Evolutionary conservation across 2,113 vertebrate species (phyloP).

Genomic region (Tychaedon coryphoeus): DNA sequence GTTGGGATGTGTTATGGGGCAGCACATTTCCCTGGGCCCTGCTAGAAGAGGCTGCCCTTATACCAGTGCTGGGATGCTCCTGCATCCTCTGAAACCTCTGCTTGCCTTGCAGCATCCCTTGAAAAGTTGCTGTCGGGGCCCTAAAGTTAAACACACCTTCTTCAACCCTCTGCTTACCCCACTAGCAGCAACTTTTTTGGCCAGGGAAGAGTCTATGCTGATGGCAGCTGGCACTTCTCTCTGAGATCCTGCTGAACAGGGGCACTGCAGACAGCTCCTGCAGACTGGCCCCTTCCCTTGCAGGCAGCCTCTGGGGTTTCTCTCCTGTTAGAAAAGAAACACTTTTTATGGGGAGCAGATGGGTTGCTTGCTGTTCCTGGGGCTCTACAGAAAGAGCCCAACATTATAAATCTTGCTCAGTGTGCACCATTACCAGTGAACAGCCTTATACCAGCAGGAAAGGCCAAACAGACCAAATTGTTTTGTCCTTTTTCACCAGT

Average conservation of each 20-base stretch:
- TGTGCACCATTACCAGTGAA: background rate
- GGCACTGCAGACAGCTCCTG: background rate
- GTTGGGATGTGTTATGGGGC: background rate
- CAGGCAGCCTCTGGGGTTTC: background rate
- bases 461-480: background rate
- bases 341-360: background rate
- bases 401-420: background rate
- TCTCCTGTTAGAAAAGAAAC: background rate
- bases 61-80: background rate
- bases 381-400: background rate
- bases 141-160: background rate
- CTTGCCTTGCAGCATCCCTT: background rate
- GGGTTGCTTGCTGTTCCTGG: background rate
- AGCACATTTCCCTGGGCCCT: background rate
- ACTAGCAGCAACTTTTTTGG: background rate
- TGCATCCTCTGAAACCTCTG: background rate
- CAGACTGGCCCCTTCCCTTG: background rate
- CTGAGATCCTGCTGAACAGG: background rate
- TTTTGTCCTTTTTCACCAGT: background rate
- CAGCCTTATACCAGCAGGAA: background rate
- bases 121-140: background rate
- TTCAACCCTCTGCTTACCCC: background rate
- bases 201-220: background rate
- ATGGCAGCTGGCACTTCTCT: background rate
- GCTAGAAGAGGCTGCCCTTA: background rate